These are phyloP conservation scores for Acrossocheilus wenchowensis DNA, from an alignment of 2,797 vertebrate species.

Conservation along the genomic window DNA sequence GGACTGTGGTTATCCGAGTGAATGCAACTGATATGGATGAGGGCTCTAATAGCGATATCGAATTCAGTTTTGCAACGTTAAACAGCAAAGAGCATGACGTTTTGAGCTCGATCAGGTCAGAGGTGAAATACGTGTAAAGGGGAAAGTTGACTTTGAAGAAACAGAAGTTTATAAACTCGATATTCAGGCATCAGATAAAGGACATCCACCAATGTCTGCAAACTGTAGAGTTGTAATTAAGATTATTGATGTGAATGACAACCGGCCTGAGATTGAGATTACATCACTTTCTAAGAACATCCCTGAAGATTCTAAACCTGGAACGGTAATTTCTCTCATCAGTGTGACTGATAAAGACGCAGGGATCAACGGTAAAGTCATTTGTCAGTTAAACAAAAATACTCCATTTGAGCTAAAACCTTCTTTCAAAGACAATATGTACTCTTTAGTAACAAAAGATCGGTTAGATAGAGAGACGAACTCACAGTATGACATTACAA, in stretches of 20 bases:
- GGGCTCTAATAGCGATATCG: constrained; percentile 62
- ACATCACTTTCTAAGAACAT: constrained; percentile 69
- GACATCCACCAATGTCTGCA: constrained; percentile 20
- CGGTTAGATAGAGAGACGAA: constrained; percentile 66
- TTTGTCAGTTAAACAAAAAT: constrained; percentile 62
- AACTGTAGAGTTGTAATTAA: constrained; percentile 70
- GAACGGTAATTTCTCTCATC: constrained; percentile 72
- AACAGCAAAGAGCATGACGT: constrained; percentile 52
- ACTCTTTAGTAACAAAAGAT: constrained; percentile 72
- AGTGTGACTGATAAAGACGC: constrained; percentile 73
- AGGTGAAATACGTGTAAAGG: constrained; percentile 71
- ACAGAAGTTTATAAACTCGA: constrained; percentile 64
- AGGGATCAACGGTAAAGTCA: constrained; percentile 71
- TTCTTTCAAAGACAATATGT: constrained; percentile 73
- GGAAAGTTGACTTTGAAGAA: constrained; percentile 69
- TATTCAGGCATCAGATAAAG: constrained; percentile 74
- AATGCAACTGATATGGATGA: constrained; percentile 70
- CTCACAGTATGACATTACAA: constrained; percentile 67
- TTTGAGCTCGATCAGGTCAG: constrained; percentile 65
- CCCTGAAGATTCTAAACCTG: constrained; percentile 69
- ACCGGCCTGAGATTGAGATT: constrained; percentile 73
- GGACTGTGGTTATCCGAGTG: constrained; percentile 55
- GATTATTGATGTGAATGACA: constrained; percentile 75
- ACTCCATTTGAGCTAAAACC: constrained; percentile 72
- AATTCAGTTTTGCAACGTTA: constrained; percentile 64